Evolutionary conservation across 2,797 vertebrate genomes (phyloP).

Genomic region (Thripadectes ignobilis): DNA sequence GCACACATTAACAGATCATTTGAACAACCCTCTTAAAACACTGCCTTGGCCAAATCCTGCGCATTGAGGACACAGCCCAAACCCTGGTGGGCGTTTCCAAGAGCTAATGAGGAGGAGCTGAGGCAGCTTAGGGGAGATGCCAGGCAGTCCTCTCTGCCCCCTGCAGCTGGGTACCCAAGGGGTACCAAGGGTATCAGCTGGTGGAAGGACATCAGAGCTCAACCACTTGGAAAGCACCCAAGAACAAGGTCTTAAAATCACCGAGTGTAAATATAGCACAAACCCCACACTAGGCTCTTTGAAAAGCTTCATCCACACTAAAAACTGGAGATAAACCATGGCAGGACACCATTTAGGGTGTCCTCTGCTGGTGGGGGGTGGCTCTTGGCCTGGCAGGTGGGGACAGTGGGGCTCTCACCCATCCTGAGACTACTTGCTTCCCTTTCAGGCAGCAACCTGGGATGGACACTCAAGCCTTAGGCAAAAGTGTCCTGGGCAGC

Average conservation of each 20-base stretch:
- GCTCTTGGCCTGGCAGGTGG: background rate
- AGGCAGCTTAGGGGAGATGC: background rate
- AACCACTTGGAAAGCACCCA: background rate
- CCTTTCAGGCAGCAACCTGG: background rate
- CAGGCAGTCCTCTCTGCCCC: background rate
- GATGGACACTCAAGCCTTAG: background rate
- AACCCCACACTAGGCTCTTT: rapidly evolving
- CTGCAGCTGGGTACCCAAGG: background rate
- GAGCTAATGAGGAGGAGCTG: background rate
- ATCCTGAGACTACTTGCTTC: background rate
- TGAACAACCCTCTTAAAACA: background rate
- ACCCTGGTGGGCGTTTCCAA: background rate
- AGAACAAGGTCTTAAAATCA: background rate
- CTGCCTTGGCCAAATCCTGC: background rate
- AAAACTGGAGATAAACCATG: background rate
- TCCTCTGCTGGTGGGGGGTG: background rate
- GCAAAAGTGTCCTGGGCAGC: background rate
- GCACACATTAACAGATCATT: background rate
- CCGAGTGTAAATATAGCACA: rapidly evolving
- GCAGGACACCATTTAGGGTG: background rate
- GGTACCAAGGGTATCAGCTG: background rate
- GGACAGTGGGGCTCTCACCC: rapidly evolving
- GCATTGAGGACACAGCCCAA: background rate
- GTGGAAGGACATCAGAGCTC: rapidly evolving
- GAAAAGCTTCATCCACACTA: background rate